Evolutionary conservation across 1,140 invertebrate genomes (phyloP), one percentile per base, ranked within the genome.

Genomic region (Papilio glaucus): DNA sequence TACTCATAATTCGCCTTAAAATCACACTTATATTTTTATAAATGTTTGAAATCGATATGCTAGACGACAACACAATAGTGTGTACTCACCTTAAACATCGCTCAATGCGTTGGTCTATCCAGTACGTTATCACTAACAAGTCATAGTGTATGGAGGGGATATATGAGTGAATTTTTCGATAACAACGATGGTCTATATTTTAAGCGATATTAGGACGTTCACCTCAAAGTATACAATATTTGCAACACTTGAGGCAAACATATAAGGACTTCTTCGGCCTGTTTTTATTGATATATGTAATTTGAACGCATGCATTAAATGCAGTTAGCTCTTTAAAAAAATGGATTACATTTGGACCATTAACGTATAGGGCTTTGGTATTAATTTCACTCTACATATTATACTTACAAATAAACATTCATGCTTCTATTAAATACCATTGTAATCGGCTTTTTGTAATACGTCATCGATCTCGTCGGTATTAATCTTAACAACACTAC

Each of bases 121-220:
- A 8, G 42, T n/a, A 18, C 45, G n/a, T 49, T 49, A 49, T 49
- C 41, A 45, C n/a, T n/a, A n/a, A n/a, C n/a, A n/a, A n/a, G n/a
- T n/a, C n/a, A n/a, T n/a, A n/a, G n/a, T n/a, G n/a, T n/a, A n/a
- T n/a, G n/a, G n/a, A n/a, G n/a, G 5, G n/a, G 7, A 49, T 49
- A 49, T 21, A 21, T 45, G 15, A n/a, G 42, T 45, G 1, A 9
- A 21, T 49, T 49, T 49, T 45, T 15, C 21, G 18, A 49, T 49
- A 49, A 49, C 15, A 9, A 21, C 7, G 7, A 49, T 49, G 21
- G 45, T 49, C 21, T 49, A 49, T 21, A 49, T 49, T 21, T 49
- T 10, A 10, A 21, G 15, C 8, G 7, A 49, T 49, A 21, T 49
- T 49, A 21, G 45, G 18, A 49, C 45, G 21, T 49, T 49, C 45